Evolutionary conservation across 2,113 vertebrate species (phyloP).

Genomic region (Rhinolophus sinicus): DNA sequence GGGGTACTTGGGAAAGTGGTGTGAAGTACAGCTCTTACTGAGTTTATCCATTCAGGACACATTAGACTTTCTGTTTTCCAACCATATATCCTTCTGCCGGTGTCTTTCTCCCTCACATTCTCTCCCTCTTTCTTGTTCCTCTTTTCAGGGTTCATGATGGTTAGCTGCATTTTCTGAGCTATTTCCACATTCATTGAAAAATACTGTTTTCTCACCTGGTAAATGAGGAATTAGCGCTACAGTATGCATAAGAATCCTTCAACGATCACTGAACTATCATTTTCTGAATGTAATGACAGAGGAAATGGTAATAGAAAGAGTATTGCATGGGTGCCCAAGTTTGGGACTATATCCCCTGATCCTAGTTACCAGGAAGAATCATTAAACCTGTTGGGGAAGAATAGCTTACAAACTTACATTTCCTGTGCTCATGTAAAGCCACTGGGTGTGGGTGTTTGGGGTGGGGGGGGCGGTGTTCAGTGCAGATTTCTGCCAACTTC

Average conservation of each 20-base stretch:
- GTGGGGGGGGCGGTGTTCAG: background rate
- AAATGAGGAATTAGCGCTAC: background rate
- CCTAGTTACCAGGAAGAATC: background rate
- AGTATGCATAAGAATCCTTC: background rate
- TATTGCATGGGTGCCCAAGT: background rate
- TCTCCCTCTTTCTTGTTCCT: background rate
- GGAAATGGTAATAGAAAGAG: background rate
- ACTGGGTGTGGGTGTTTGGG: no score
- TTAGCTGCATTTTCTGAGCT: background rate
- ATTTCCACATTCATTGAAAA: background rate
- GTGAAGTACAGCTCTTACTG: background rate
- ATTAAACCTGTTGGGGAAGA: background rate
- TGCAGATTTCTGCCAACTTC: background rate
- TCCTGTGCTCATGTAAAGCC: background rate
- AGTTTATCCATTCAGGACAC: background rate
- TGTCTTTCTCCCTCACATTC: background rate
- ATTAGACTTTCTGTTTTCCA: background rate
- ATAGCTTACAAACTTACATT: background rate
- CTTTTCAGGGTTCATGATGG: background rate
- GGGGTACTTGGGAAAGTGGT: background rate
- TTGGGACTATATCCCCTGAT: background rate
- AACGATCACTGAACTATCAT: background rate
- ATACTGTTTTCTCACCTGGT: background rate
- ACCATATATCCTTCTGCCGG: fast-evolving
- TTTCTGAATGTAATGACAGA: background rate